Conservation (phyloP, 2,113 vertebrate genomes). For the Trogon melanurus region DNA sequence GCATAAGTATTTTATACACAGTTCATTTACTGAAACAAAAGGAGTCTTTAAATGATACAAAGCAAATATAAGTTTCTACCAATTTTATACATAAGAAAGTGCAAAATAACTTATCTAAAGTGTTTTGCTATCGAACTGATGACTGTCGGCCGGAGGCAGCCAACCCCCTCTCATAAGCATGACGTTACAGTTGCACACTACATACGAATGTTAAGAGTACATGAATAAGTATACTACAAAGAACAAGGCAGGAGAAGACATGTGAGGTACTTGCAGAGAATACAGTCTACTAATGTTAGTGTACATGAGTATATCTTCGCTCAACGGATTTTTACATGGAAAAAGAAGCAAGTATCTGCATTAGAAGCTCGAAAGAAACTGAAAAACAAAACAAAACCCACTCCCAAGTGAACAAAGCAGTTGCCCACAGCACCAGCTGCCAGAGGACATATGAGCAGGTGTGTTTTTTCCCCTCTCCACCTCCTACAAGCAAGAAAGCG, state of each 20-base stretch:
- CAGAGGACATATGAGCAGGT: constrained; percentile 58
- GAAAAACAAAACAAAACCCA: neutral
- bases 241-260: constrained; percentile 68
- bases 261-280: constrained; percentile 73
- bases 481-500: neutral
- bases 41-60: constrained; percentile 86
- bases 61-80: constrained; percentile 85
- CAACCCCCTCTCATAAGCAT: constrained; percentile 73
- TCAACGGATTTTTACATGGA: constrained; percentile 56
- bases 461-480: constrained; percentile 25
- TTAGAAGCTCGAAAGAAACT: constrained; percentile 52
- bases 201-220: constrained; percentile 74
- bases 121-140: constrained; percentile 80
- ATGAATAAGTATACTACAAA: constrained; percentile 51
- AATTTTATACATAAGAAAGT: constrained; percentile 91
- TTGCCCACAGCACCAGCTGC: constrained; percentile 83
- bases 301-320: constrained; percentile 34
- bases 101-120: constrained; percentile 89
- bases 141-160: constrained; percentile 69
- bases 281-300: constrained; percentile 47
- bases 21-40: constrained; percentile 89
- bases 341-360: constrained; percentile 62
- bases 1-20: constrained; percentile 99
- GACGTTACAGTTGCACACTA: constrained; percentile 81
- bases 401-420: constrained; percentile 50